Evolutionary conservation across 1,140 invertebrate genomes (phyloP).

Genomic region (Anagrus nilaparvatae): DNA sequence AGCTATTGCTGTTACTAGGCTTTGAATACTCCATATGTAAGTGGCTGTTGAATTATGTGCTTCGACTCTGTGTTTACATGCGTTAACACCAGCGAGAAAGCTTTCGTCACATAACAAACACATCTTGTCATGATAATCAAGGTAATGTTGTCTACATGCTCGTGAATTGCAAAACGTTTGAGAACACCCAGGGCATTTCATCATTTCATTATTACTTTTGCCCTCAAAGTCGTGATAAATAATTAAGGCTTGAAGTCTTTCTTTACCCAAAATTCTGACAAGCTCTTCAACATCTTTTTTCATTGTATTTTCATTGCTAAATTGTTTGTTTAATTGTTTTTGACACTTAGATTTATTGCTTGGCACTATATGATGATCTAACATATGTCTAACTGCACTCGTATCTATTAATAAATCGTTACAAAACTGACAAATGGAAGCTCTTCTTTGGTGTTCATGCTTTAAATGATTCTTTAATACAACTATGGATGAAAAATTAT

Average conservation of each 20-base stretch:
- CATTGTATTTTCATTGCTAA: slow-evolving; percentile 5
- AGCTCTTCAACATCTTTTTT: slow-evolving; percentile 16
- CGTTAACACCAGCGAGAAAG: slow-evolving; percentile 12
- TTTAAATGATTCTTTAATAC: slow-evolving; percentile 18
- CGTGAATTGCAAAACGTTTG: slow-evolving; percentile 14
- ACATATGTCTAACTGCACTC: slow-evolving; percentile 18
- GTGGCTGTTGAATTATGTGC: slow-evolving; percentile 16
- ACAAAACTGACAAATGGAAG: slow-evolving; percentile 19
- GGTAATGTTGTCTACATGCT: slow-evolving; percentile 16
- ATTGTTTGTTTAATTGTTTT: not conserved
- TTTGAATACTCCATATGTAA: slow-evolving; percentile 21
- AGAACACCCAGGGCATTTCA: slow-evolving; percentile 12
- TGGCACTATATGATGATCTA: slow-evolving; percentile 17
- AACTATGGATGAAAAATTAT: slow-evolving; percentile 14
- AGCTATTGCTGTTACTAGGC: slow-evolving; percentile 13
- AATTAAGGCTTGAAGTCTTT: slow-evolving; percentile 16
- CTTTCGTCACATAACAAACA: slow-evolving; percentile 18
- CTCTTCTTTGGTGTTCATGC: slow-evolving; percentile 12
- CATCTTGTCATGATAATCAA: slow-evolving; percentile 16
- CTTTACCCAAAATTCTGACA: slow-evolving; percentile 15
- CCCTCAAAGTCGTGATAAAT: slow-evolving; percentile 17
- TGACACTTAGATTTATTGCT: slow-evolving; percentile 6
- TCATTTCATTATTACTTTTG: slow-evolving; percentile 11
- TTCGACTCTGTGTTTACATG: slow-evolving; percentile 16
- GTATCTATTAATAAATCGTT: slow-evolving; percentile 16